Percentiles rank a stretch among this genome's conserved stretches.
phyloP scores from a whole-genome alignment of 2,113 vertebrate species.

The Salvelinus namaycush region DNA sequence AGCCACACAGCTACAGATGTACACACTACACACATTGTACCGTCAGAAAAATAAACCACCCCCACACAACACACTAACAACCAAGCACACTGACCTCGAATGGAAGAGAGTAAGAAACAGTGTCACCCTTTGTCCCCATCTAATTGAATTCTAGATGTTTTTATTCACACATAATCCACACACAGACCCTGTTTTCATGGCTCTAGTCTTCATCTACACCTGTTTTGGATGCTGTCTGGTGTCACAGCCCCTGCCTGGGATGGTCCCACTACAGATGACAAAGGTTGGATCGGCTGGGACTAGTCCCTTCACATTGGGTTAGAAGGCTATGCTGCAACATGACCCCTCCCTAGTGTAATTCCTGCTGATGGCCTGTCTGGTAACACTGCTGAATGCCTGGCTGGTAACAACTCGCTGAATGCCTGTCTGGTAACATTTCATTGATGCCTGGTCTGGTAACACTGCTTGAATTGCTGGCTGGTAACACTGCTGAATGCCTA shows the following conservation, averaged over 20 bases:
- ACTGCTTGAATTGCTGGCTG: too few relatives aligned
- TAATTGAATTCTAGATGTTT: background rate
- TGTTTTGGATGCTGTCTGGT: conserved; percentile 42
- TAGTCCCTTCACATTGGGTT: conserved; percentile 42
- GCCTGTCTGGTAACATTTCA: too few relatives aligned
- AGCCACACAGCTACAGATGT: background rate
- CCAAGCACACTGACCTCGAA: background rate
- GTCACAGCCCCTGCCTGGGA: conserved; percentile 21
- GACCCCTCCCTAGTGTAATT: conserved; percentile 13
- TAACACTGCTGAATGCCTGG: background rate
- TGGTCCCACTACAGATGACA: conserved; percentile 67
- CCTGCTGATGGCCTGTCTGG: background rate
- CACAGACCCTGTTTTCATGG: background rate
- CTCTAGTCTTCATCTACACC: conserved; percentile 14
- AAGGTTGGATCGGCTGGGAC: conserved; percentile 52
- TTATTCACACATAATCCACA: background rate
- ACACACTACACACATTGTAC: background rate
- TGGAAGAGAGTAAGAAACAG: background rate
- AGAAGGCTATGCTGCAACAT: conserved; percentile 37
- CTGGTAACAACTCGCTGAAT: too few relatives aligned
- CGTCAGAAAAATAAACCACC: background rate
- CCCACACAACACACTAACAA: too few relatives aligned
- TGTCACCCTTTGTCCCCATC: background rate
- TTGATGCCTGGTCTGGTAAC: too few relatives aligned
- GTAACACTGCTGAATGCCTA: too few relatives aligned